Percentiles rank a stretch among this genome's conserved stretches.
These are phyloP conservation scores for Gobionotothen gibberifrons DNA, from an alignment of 2,797 vertebrate genomes.

Conservation along the genomic window DNA sequence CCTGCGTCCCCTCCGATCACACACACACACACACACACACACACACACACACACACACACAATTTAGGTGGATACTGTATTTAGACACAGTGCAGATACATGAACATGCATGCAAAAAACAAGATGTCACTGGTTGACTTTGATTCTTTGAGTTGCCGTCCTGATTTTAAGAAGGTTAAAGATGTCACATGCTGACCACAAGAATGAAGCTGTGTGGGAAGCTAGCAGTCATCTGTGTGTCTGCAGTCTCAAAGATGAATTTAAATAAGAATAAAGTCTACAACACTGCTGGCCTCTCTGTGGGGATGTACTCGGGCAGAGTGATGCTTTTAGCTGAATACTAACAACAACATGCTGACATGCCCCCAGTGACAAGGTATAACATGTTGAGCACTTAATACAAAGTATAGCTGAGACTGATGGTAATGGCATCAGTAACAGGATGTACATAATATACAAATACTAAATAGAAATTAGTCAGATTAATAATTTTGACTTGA, in stretches of 20 bases:
- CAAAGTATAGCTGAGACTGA: background rate
- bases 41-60: conserved; percentile 43
- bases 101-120: conserved; percentile 29
- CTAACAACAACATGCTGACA: background rate
- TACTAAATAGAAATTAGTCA: background rate
- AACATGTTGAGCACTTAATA: conserved; percentile 1
- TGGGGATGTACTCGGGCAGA: background rate
- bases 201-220: conserved; percentile 23
- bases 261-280: background rate
- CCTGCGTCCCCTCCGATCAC: conserved; percentile 63
- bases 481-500: background rate
- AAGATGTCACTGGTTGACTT: conserved; percentile 9
- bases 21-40: conserved; percentile 26
- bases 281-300: background rate
- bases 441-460: background rate
- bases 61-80: conserved; percentile 53
- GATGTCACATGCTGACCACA: conserved; percentile 36
- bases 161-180: conserved; percentile 26
- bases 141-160: conserved; percentile 15
- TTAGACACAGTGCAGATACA: conserved; percentile 30
- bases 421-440: background rate
- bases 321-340: background rate
- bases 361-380: background rate
- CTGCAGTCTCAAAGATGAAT: conserved; percentile 19
- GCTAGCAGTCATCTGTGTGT: conserved; percentile 11